Percentiles rank a stretch among this genome's conserved stretches.
These are phyloP conservation scores for Lumbricus terrestris DNA, from an alignment of 2,888 invertebrate genomes.

Conservation along the genomic window DNA sequence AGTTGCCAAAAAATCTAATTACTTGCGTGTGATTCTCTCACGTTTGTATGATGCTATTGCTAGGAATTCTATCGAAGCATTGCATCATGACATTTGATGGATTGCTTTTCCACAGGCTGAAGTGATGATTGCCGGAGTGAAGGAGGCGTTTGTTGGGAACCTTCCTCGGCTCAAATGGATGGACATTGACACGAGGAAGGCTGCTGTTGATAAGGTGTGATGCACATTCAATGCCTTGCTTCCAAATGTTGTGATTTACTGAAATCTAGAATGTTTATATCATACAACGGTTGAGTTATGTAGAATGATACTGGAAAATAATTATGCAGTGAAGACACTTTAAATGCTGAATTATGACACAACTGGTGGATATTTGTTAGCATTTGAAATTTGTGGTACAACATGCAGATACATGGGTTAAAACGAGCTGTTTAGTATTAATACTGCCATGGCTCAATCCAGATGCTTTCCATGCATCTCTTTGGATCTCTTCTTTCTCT, in stretches of 20 bases:
- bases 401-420: background rate
- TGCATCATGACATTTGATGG: background rate
- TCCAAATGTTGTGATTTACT: background rate
- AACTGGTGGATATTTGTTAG: background rate
- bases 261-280: background rate
- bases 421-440: background rate
- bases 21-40: too few species aligned
- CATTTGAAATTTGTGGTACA: background rate
- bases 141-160: slow-evolving; percentile 82
- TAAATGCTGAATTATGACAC: background rate
- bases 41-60: background rate
- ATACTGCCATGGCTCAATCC: too few species aligned
- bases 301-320: background rate
- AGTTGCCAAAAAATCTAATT: too few species aligned
- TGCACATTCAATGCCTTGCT: background rate
- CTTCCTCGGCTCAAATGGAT: slow-evolving; percentile 88
- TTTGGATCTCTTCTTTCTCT: too few species aligned
- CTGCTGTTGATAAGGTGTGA: slow-evolving; percentile 55
- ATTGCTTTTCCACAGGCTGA: slow-evolving; percentile 63
- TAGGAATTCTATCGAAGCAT: background rate
- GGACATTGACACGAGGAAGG: slow-evolving; percentile 74
- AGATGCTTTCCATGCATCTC: too few species aligned
- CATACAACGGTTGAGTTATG: background rate
- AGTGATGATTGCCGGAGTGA: slow-evolving; percentile 79
- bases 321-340: too few species aligned